Percentiles rank a stretch among this genome's conserved stretches.
These are phyloP conservation scores for Sebastolobus altivelis DNA, from an alignment of 2,797 vertebrate species.

Conservation along the genomic window DNA sequence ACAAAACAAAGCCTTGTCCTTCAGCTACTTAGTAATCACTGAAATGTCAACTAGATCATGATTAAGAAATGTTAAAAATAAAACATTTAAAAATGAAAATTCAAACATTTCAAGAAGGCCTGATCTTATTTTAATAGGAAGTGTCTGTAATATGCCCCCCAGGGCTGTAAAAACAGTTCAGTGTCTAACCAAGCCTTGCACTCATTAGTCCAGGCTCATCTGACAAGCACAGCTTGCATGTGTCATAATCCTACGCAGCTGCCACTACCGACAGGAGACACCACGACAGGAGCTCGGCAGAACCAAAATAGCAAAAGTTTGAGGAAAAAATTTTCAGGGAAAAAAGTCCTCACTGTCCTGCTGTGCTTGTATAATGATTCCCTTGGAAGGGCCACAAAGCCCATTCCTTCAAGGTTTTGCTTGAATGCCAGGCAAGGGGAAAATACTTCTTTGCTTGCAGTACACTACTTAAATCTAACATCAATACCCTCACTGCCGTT, in stretches of 20 bases:
- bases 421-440: constrained; percentile 28
- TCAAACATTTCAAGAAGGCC: neutral
- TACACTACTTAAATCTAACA: constrained; percentile 25
- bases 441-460: constrained; percentile 23
- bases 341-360: constrained; percentile 33
- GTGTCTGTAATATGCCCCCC: constrained; percentile 20
- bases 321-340: constrained; percentile 27
- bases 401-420: constrained; percentile 30
- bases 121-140: constrained; percentile 24
- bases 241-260: constrained; percentile 78
- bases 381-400: constrained; percentile 26
- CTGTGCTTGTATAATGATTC: constrained; percentile 43
- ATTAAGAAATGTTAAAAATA: neutral
- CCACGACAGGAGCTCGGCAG: constrained; percentile 52
- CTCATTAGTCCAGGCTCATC: constrained; percentile 71
- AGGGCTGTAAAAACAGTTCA: constrained; percentile 44
- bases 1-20: neutral
- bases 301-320: constrained; percentile 64
- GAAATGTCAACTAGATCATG: neutral
- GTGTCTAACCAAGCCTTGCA: constrained; percentile 52
- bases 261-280: constrained; percentile 65
- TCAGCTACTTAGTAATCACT: neutral
- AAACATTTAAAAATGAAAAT: neutral
- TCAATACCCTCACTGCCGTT: constrained; percentile 41
- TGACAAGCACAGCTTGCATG: constrained; percentile 73